Base-by-base conservation (phyloP, 2,797 vertebrate species). In the Micropoecilia bifurca region DNA sequence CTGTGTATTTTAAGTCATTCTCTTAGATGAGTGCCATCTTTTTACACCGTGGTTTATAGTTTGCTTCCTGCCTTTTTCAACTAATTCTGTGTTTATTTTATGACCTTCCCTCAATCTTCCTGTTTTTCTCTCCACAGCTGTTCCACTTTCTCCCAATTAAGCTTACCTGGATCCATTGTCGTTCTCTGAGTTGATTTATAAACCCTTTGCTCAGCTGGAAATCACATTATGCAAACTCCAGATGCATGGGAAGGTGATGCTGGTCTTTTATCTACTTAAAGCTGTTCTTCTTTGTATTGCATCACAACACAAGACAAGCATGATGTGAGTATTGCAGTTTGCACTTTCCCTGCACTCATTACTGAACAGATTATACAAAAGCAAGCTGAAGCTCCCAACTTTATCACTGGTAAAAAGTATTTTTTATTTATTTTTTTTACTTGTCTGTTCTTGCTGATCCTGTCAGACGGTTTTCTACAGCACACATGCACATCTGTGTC, bases 321-420 rank as follows among this genome's bases (percentile, higher is more conserved):
- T 13, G 12, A 59, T 16, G 28, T 6, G 28, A 9, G 9, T 57
- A 13, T 61, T 61, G 59, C 6, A 30, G 12, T 61, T 61, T 14
- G 6, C 14, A 18, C 16, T 59, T 66, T 66, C 1, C 3, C 20
- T 41, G 36, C 18, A 9, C 9, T 39, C 8, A 68, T 20, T 68
- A 22, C 36, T 33, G 33, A 63, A 63, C 12, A 61, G 59, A 61
- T 33, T 61, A 18, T 33, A 33, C 59, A 61, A 33, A 30, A 18
- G 28, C 5, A 33, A 63, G 7, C 20, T 63, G 33, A 36, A 63
- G 4, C 14, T 36, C 61, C 33, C 7, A 3, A 63, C 61, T 80
- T 50, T 25, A 48, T 73, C 57, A 48, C 30, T 47, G 73, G 13
- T 71, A 57, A 59, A 81, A 14, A 61, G 13, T 45, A 45, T n/a